Percentiles rank a stretch among this genome's conserved stretches.
Conservation (phyloP, 2,888 invertebrate species). For the Panopea generosa region DNA sequence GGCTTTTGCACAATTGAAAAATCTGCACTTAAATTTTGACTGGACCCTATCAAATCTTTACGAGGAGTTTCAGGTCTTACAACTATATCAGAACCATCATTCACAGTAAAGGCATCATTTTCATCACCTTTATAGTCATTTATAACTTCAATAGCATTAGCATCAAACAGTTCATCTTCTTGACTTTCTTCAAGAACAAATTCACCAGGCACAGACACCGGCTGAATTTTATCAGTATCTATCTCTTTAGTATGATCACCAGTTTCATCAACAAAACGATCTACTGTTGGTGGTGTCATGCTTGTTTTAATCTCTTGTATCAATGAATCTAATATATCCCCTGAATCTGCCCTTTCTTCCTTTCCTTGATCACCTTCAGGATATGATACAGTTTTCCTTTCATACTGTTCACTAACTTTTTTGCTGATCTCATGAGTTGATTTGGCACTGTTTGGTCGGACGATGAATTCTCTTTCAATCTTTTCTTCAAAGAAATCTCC, state of each 20-base stretch:
- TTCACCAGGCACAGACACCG: not conserved
- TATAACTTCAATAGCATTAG: not conserved
- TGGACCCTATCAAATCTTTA: not conserved
- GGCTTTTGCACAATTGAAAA: slow-evolving; percentile 8
- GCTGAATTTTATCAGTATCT: not conserved
- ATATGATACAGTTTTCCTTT: not conserved
- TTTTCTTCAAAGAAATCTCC: slow-evolving; percentile 60
- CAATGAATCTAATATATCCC: slow-evolving; percentile 46
- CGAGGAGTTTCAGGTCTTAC: not conserved
- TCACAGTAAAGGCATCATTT: not conserved
- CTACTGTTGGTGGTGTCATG: not conserved
- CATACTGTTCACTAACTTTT: not conserved
- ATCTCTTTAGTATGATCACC: not conserved
- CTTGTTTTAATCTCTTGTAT: not conserved
- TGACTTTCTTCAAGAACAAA: slow-evolving; percentile 8
- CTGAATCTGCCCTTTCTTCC: slow-evolving; percentile 36
- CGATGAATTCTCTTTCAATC: slow-evolving; percentile 1
- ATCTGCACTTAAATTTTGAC: slow-evolving; percentile 12
- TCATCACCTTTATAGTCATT: not conserved
- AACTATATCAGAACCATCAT: too few species aligned
- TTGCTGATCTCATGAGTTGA: too few species aligned
- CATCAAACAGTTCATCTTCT: not conserved
- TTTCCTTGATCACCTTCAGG: slow-evolving; percentile 2
- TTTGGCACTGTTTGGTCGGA: too few species aligned
- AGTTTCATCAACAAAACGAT: slow-evolving; percentile 2